Conservation (phyloP, 2,113 vertebrate genomes). For the Polypterus bichir region DNA sequence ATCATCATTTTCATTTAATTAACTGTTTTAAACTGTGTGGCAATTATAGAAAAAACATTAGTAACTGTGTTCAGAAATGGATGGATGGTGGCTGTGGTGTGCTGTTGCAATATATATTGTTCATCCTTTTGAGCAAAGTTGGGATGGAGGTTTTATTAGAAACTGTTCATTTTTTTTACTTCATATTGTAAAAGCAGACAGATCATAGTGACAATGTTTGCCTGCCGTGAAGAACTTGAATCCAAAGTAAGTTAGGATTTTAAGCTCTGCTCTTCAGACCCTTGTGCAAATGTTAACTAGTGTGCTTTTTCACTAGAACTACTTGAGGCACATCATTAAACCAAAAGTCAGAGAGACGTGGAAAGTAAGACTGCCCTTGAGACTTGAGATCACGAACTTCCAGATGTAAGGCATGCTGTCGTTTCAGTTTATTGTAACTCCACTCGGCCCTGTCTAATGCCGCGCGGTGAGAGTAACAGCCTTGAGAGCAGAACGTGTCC, state of each 20-base stretch:
- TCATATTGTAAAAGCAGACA: conserved; percentile 19
- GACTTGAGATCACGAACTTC: neutral
- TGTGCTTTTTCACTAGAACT: neutral
- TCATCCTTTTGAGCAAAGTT: conserved; percentile 21
- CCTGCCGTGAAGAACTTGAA: conserved; percentile 21
- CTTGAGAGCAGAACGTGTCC: conserved; percentile 36
- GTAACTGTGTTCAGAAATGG: neutral
- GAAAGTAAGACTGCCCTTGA: neutral
- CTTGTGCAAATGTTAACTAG: neutral
- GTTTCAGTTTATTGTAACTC: neutral
- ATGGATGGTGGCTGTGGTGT: conserved; percentile 1
- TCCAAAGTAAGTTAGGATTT: neutral
- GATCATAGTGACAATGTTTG: conserved; percentile 59
- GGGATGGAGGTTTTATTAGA: conserved; percentile 17
- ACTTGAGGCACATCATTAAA: neutral
- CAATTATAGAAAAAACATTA: neutral
- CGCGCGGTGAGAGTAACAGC: conserved; percentile 26
- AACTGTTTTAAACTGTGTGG: conserved; percentile 1
- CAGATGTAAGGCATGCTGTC: conserved; percentile 6
- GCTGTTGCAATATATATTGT: conserved; percentile 1
- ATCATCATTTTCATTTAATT: conserved; percentile 4
- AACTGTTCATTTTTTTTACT: conserved; percentile 19
- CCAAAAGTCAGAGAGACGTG: neutral
- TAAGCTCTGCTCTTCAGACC: neutral
- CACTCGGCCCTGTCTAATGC: neutral